Conservation (phyloP, 2,888 invertebrate species). For the Anoplius nigerrimus region DNA sequence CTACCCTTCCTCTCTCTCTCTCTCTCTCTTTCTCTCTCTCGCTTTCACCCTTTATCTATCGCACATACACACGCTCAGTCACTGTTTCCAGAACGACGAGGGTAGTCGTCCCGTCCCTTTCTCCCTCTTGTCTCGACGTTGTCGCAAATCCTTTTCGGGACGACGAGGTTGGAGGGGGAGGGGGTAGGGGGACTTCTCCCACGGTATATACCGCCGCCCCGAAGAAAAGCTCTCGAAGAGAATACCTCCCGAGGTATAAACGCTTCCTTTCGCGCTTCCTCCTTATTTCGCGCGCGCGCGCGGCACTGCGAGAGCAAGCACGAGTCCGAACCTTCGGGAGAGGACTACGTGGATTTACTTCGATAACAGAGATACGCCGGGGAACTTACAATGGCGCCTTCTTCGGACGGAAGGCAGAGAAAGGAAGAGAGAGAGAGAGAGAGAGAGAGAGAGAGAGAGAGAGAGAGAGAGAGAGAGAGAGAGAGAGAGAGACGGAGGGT, state of each 20-base stretch:
- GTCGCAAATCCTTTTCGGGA: constrained; percentile 54
- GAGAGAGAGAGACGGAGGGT: neutral
- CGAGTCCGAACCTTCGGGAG: constrained; percentile 38
- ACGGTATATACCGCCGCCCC: constrained; percentile 15
- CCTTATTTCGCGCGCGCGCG: constrained; percentile 51
- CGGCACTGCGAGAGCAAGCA: neutral
- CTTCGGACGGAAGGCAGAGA: constrained; percentile 1
- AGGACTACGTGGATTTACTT: constrained; percentile 57
- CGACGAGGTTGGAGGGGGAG: constrained; percentile 21
- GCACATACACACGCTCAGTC: neutral
- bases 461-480: neutral
- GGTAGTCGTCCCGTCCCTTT: neutral
- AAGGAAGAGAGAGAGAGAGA: neutral
- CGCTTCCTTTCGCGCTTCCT: constrained; percentile 45
- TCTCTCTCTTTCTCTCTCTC: constrained; percentile 1
- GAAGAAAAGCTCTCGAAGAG: constrained; percentile 46
- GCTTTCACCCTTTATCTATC: no score
- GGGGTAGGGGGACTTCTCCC: constrained; percentile 20
- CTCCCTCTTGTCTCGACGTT: constrained; percentile 29
- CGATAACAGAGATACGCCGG: constrained; percentile 56
- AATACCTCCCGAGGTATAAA: constrained; percentile 56
- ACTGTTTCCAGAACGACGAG: constrained; percentile 2
- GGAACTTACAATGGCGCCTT: constrained; percentile 42
- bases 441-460: no score
- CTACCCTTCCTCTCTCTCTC: neutral